Evolutionary conservation across 2,113 vertebrate genomes (phyloP), one percentile per base, ranked within the genome.

Genomic region (Anas platyrhynchos): DNA sequence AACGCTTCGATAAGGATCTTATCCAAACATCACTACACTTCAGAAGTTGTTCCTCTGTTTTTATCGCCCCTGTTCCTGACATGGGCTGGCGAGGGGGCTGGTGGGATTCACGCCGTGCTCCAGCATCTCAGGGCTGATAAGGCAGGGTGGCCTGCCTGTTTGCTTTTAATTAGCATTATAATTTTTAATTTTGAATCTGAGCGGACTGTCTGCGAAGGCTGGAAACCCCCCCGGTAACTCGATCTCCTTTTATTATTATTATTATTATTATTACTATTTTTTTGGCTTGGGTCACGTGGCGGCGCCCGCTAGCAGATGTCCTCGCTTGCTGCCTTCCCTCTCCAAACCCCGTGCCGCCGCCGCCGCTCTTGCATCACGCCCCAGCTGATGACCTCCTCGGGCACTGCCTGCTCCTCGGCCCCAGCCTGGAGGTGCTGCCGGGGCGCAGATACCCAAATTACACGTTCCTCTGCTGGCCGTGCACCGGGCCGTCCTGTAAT

Each of bases 21-120:
- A 77, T 68, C 74, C 88, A 91, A 92, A 68, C 62, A 91, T 94
- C 82, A 16, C 66, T 82, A 50, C 32, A 66, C 62, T 94, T 91
- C 50, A 94, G 88, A 91, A 88, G 82, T 4, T 90, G 46, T 79
- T 84, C 69, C 61, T 81, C 69, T 91, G 41, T 79, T 89, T 95
- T 91, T 93, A 34, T 83, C 20, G 0, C 46, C 25, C 56, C 43
- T 79, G 10, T 92, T 91, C 26, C 23, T 77, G 32, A 44, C 5
- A 16, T 9, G 71, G 77, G 52, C 22, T 34, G 85, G 31, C 43
- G 77, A 87, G 72, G 62, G 54, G 72, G 89, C 29, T 82, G 73
- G 61, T 84, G 73, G 61, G 38, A 73, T 83, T 85, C 16, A 50
- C 65, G 66, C 61, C 50, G 54, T 54, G 13, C 38, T 83, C 20